phyloP scores from a whole-genome alignment of 2,113 vertebrate species.

The Mustela nigripes region DNA sequence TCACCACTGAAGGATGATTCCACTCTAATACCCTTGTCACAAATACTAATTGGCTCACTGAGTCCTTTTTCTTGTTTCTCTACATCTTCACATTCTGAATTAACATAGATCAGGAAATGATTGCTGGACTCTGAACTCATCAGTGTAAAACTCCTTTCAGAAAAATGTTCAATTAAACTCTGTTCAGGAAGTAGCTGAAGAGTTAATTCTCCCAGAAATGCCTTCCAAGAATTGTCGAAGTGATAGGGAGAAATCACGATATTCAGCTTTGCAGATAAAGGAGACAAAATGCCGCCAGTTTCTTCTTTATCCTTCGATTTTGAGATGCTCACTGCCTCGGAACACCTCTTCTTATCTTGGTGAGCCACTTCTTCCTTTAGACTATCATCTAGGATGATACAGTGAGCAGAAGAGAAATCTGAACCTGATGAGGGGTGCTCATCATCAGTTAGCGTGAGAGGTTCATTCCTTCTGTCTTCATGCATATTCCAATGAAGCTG shows the following conservation, averaged over 20 bases:
- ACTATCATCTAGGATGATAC: conserved; percentile 78
- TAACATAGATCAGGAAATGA: conserved; percentile 89
- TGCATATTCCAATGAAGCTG: conserved; percentile 96
- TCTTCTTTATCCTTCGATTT: conserved; percentile 70
- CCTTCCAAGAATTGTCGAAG: conserved; percentile 90
- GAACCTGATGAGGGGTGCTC: conserved; percentile 78
- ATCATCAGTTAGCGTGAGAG: conserved; percentile 82
- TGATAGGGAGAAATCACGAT: conserved; percentile 87
- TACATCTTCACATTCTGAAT: conserved; percentile 80
- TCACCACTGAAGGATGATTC: conserved; percentile 89
- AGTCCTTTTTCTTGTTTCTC: conserved; percentile 77
- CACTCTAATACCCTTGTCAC: conserved; percentile 81
- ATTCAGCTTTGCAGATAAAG: conserved; percentile 85
- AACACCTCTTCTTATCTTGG: conserved; percentile 64
- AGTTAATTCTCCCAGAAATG: conserved; percentile 92
- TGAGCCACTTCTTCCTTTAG: conserved; percentile 72
- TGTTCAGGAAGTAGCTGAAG: conserved; percentile 85
- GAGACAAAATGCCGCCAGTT: conserved; percentile 77
- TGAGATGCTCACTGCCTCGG: conserved; percentile 72
- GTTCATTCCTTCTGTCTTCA: conserved; percentile 90
- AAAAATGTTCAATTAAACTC: conserved; percentile 81
- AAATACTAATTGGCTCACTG: conserved; percentile 61
- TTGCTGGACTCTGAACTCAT: conserved; percentile 84
- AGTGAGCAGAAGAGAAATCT: conserved; percentile 80
- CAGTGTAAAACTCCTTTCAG: conserved; percentile 88